A percentile compares a stretch with the other conserved stretches of the same genome.
Evolutionary conservation across 1,140 invertebrate species (phyloP).

Genomic region (Drosophila pallidifrons): DNA sequence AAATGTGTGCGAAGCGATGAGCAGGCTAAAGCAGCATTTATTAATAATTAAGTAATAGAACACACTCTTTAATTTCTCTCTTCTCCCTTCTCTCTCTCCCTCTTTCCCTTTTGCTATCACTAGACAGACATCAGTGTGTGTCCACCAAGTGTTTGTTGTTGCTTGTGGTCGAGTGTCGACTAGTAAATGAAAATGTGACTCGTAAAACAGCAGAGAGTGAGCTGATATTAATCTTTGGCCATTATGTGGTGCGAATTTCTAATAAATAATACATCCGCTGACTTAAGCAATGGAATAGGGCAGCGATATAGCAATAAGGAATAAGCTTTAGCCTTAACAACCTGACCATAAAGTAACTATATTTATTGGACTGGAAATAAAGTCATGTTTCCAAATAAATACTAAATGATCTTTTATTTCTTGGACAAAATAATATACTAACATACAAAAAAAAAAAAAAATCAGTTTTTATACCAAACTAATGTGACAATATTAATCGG

Average conservation of each 20-base stretch:
- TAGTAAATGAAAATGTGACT: conserved; percentile 39
- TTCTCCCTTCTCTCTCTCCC: not conserved
- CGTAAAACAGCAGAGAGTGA: conserved; percentile 23
- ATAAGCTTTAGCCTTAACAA: too few relatives aligned
- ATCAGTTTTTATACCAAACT: too few relatives aligned
- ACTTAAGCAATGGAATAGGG: not conserved
- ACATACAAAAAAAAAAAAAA: too few relatives aligned
- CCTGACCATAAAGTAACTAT: too few relatives aligned
- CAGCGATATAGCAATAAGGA: not conserved
- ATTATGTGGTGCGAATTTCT: conserved; percentile 26
- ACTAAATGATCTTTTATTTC: too few relatives aligned
- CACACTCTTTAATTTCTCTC: conserved; percentile 45
- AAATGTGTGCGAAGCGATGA: conserved; percentile 42
- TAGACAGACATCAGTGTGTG: not conserved
- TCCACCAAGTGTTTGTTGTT: not conserved
- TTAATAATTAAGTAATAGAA: conserved; percentile 60
- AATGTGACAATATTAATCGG: too few relatives aligned
- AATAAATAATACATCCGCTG: conserved; percentile 15
- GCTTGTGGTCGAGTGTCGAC: conserved; percentile 2
- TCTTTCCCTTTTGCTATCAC: not conserved
- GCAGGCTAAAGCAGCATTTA: conserved; percentile 35
- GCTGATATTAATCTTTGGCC: conserved; percentile 23
- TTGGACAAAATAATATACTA: too few relatives aligned
- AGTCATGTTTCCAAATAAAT: too few relatives aligned
- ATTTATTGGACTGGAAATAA: too few relatives aligned